Conservation (phyloP, 2,888 invertebrate genomes). For the Leuctra nigra region DNA sequence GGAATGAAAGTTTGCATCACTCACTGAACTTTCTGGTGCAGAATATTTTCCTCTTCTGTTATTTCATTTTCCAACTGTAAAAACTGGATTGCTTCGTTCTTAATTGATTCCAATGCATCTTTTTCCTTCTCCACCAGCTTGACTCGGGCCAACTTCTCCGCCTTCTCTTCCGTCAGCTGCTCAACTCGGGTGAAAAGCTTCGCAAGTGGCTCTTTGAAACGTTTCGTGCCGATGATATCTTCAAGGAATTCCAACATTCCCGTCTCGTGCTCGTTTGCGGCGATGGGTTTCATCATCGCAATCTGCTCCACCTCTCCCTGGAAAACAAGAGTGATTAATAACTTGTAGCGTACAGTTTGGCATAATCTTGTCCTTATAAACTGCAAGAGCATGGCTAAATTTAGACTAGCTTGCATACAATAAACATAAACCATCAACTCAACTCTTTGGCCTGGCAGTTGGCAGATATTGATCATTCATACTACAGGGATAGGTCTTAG, state of each 20-base stretch:
- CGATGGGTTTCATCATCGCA: constrained; percentile 97
- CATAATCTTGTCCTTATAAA: too few relatives aligned
- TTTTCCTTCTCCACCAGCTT: constrained; percentile 77
- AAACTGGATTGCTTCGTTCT: constrained; percentile 69
- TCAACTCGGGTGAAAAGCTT: constrained; percentile 68
- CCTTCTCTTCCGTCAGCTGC: constrained; percentile 60
- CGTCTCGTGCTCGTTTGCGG: constrained; percentile 71
- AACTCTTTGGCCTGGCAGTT: too few relatives aligned
- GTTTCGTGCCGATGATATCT: constrained; percentile 90
- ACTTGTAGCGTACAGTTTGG: too few relatives aligned
- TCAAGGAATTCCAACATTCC: constrained; percentile 98
- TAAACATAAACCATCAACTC: too few relatives aligned
- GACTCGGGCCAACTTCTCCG: constrained; percentile 78
- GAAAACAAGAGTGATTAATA: constrained; percentile 28
- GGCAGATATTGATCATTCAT: too few relatives aligned
- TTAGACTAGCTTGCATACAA: too few relatives aligned
- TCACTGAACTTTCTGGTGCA: constrained; percentile 64
- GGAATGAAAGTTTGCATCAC: too few relatives aligned
- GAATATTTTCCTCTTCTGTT: constrained; percentile 58
- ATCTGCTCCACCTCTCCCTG: constrained; percentile 99
- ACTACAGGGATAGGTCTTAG: too few relatives aligned
- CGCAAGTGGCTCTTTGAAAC: constrained; percentile 75
- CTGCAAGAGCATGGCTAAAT: too few relatives aligned
- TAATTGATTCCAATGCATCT: constrained; percentile 67
- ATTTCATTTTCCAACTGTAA: constrained; percentile 74